Evolutionary conservation across 2,797 vertebrate species (phyloP).

Genomic region (Tenualosa thibaudeaui): DNA sequence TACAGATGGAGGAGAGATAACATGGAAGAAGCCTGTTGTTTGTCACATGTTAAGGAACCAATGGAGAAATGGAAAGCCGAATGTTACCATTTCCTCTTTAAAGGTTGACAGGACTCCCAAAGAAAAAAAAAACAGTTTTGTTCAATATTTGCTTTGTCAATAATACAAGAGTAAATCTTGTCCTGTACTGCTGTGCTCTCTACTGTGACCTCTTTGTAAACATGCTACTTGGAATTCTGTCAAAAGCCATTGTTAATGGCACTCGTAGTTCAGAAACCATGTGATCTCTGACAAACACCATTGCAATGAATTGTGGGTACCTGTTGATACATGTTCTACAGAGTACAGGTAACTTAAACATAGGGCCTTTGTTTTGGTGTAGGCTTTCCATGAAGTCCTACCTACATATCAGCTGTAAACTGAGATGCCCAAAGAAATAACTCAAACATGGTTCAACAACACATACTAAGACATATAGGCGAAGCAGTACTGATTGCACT

Average conservation of each 20-base stretch:
- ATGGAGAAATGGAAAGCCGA: not conserved
- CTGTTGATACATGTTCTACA: not conserved
- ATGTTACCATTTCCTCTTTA: not conserved
- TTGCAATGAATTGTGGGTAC: not conserved
- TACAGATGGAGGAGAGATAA: constrained; percentile 17
- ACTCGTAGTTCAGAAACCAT: not conserved
- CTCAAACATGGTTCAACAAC: not conserved
- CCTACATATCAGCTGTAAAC: not conserved
- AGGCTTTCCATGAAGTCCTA: not conserved
- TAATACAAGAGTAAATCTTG: not conserved
- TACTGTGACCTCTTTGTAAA: not conserved
- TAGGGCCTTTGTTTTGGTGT: not conserved
- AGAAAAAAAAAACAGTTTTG: not conserved
- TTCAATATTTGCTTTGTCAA: constrained; percentile 13
- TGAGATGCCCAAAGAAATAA: not conserved
- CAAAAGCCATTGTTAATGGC: not conserved
- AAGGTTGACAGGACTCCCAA: not conserved
- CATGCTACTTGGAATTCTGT: not conserved
- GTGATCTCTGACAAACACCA: not conserved
- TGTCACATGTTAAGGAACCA: not conserved
- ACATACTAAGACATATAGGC: not conserved
- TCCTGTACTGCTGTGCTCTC: not conserved
- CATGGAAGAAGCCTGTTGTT: not conserved
- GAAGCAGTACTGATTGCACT: not conserved
- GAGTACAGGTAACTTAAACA: not conserved